Evolutionary conservation across 2,888 invertebrate species (phyloP).

Genomic region (Augochlorella aurata): DNA sequence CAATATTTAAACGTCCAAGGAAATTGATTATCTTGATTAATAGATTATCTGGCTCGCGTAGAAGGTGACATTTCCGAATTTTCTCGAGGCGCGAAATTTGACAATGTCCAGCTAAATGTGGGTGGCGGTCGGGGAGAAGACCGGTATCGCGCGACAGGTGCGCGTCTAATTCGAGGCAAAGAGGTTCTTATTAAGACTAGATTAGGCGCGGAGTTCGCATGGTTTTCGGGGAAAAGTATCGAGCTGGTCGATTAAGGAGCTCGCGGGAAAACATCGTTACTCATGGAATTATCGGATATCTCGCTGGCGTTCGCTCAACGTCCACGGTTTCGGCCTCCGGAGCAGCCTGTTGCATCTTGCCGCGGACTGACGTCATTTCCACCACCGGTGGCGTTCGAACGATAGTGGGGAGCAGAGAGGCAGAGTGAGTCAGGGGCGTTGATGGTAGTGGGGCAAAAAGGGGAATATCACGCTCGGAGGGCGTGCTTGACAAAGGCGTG

Average conservation of each 20-base stretch:
- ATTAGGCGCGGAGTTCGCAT: neutral
- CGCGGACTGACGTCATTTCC: constrained; percentile 75
- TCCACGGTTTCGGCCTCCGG: constrained; percentile 50
- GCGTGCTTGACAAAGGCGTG: constrained; percentile 80
- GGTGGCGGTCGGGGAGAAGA: too few relatives aligned
- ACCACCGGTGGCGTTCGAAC: constrained; percentile 55
- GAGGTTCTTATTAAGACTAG: too few relatives aligned
- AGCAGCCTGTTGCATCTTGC: constrained; percentile 81
- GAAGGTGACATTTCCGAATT: too few relatives aligned
- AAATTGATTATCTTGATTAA: too few relatives aligned
- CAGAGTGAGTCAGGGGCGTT: constrained; percentile 58
- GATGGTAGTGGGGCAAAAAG: constrained; percentile 72
- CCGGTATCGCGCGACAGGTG: too few relatives aligned
- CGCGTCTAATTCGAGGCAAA: too few relatives aligned
- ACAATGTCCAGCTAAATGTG: too few relatives aligned
- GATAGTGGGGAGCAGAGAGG: constrained; percentile 57
- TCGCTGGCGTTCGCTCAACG: constrained; percentile 21
- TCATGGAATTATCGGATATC: constrained; percentile 20
- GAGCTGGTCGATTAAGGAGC: neutral
- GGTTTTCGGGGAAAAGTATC: neutral
- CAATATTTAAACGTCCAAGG: too few relatives aligned
- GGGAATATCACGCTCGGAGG: constrained; percentile 75
- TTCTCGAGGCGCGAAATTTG: too few relatives aligned
- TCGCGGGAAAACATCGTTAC: constrained; percentile 1
- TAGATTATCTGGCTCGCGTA: too few relatives aligned